Conservation (phyloP, 2,797 vertebrate genomes). For the Pogonophryne albipinna region DNA sequence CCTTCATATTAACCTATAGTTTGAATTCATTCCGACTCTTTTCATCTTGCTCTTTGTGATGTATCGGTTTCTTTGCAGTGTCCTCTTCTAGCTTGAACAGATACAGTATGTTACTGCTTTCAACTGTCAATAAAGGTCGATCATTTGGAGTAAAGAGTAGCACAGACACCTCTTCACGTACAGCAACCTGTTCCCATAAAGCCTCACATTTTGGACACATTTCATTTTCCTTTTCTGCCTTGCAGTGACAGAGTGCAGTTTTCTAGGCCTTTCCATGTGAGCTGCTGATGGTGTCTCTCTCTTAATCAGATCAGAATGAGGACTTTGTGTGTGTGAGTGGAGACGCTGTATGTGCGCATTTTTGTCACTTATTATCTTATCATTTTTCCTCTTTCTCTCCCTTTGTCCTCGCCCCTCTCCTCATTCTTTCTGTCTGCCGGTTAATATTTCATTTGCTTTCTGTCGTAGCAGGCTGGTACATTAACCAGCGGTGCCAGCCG, state of each 20-base stretch:
- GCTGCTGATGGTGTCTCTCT: slow-evolving; percentile 30
- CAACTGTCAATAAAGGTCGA: slow-evolving; percentile 5
- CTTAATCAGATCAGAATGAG: slow-evolving; percentile 40
- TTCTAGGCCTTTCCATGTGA: slow-evolving; percentile 12
- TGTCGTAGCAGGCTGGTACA: slow-evolving; percentile 76
- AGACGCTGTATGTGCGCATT: slow-evolving; percentile 36
- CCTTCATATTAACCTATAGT: slow-evolving; percentile 7
- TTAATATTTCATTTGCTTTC: slow-evolving; percentile 85
- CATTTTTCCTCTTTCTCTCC: slow-evolving; percentile 56
- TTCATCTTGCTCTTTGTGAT: neutral
- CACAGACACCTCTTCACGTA: neutral
- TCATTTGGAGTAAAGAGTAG: neutral
- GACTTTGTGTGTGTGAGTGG: slow-evolving; percentile 37
- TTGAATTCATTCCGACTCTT: neutral
- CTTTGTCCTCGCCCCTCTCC: slow-evolving; percentile 63
- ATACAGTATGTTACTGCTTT: neutral
- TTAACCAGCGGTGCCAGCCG: slow-evolving; percentile 85
- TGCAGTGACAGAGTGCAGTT: neutral
- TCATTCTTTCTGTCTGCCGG: slow-evolving; percentile 61
- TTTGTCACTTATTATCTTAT: slow-evolving; percentile 75
- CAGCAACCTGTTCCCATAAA: slow-evolving; percentile 32
- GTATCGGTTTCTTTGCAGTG: neutral
- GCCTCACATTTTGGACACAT: slow-evolving; percentile 7
- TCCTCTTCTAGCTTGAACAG: neutral
- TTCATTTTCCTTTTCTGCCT: slow-evolving; percentile 3